Conservation (phyloP, 2,888 invertebrate genomes). For the Latrodectus hesperus region DNA sequence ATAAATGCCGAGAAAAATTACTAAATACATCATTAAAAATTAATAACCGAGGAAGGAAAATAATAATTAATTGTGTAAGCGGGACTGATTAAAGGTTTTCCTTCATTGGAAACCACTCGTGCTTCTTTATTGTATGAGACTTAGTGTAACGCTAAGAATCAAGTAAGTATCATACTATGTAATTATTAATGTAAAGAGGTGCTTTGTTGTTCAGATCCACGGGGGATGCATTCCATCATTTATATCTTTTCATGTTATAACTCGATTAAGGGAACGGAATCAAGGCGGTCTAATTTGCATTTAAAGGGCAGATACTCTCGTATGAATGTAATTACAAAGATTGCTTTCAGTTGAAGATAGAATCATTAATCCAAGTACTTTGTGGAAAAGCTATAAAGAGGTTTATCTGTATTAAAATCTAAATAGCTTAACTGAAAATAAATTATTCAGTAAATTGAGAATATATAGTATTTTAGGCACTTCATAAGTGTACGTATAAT, state of each 20-base stretch:
- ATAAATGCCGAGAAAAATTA: no score
- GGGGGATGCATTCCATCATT: slow-evolving; percentile 28
- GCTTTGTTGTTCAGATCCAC: slow-evolving; percentile 7
- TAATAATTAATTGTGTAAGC: no score
- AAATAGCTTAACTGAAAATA: no score
- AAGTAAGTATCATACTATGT: slow-evolving; percentile 12
- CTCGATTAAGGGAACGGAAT: slow-evolving; percentile 50
- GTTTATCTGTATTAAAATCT: no score
- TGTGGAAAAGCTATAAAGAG: background rate
- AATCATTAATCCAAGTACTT: slow-evolving; percentile 26
- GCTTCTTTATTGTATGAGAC: background rate
- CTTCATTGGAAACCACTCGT: background rate
- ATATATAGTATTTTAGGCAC: no score
- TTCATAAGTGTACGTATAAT: no score
- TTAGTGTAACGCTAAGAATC: slow-evolving; percentile 25
- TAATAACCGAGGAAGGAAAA: no score
- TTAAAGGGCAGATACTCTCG: slow-evolving; percentile 47
- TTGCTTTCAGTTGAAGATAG: slow-evolving; percentile 21
- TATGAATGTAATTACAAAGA: slow-evolving; percentile 29
- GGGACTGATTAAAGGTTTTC: no score
- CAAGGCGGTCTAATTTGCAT: slow-evolving; percentile 52
- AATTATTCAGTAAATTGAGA: no score
- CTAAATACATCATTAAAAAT: no score
- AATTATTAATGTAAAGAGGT: slow-evolving; percentile 32
- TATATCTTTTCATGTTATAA: slow-evolving; percentile 35